Percentiles rank a stretch among this genome's conserved stretches.
Evolutionary conservation across 64 coral and sea anemone species (phyloP).

Genomic region (Pocillopora damicornis): DNA sequence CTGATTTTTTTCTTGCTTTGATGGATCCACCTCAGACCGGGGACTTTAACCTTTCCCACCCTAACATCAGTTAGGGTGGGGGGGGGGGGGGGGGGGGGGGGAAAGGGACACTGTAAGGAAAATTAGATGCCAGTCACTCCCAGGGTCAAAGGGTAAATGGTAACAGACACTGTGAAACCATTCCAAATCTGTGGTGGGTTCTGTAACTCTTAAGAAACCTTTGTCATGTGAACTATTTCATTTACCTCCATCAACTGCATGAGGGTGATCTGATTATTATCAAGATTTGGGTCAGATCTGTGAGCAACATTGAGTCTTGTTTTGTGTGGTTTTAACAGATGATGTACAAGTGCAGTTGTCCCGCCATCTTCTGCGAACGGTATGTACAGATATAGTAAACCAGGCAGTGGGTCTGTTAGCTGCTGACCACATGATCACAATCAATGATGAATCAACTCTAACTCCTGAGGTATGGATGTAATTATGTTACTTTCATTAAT

Average conservation of each 20-base stretch:
- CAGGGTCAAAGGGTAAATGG: too few relatives aligned
- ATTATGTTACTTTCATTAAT: not conserved
- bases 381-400: slow-evolving; percentile 89
- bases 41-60: not conserved
- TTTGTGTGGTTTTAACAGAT: slow-evolving; percentile 38
- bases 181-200: too few relatives aligned
- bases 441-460: slow-evolving; percentile 60
- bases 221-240: too few relatives aligned
- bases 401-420: slow-evolving; percentile 76
- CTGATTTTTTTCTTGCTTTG: not conserved
- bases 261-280: too few relatives aligned
- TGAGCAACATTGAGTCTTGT: too few relatives aligned
- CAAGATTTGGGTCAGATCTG: not conserved
- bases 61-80: not conserved
- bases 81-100: too few relatives aligned
- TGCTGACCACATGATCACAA: slow-evolving; percentile 96
- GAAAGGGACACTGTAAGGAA: too few relatives aligned
- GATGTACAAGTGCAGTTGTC: slow-evolving; percentile 82
- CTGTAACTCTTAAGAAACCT: too few relatives aligned
- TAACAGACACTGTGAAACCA: too few relatives aligned
- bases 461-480: slow-evolving; percentile 51
- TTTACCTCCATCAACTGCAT: too few relatives aligned
- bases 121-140: too few relatives aligned
- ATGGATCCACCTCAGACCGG: too few relatives aligned
- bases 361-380: slow-evolving; percentile 79